Conservation (phyloP, 2,113 vertebrate genomes). For the Astur gentilis region DNA sequence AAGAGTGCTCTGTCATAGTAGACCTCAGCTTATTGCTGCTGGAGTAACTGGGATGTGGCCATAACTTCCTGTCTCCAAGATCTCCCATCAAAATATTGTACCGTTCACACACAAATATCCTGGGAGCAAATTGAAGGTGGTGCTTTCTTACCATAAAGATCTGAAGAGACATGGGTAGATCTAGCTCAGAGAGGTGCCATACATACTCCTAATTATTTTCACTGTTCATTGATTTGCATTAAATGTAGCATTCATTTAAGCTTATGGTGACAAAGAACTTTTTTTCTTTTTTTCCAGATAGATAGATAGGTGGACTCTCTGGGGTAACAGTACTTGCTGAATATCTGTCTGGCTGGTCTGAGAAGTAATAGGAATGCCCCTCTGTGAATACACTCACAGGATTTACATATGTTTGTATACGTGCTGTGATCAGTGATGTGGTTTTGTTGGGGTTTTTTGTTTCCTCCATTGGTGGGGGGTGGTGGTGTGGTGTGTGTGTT, state of each 20-base stretch:
- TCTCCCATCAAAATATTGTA: fast-evolving
- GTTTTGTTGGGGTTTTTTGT: not conserved
- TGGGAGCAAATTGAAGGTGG: not conserved
- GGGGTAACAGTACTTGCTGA: not conserved
- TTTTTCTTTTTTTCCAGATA: no score
- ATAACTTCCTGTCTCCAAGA: fast-evolving
- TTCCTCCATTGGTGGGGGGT: no score
- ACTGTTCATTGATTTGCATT: not conserved
- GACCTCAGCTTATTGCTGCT: not conserved
- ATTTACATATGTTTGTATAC: not conserved
- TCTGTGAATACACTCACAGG: not conserved
- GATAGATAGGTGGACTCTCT: not conserved
- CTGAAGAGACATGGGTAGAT: not conserved
- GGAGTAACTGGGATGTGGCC: not conserved
- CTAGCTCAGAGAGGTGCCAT: not conserved
- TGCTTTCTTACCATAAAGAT: not conserved
- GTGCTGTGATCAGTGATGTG: no score
- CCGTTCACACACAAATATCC: not conserved
- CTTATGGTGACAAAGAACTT: not conserved
- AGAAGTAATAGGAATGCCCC: not conserved
- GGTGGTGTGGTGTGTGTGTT: no score
- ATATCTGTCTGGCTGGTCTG: not conserved
- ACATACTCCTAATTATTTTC: not conserved
- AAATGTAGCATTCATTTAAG: not conserved
- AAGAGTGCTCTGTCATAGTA: not conserved